Percentiles rank a stretch among this genome's conserved stretches.
Evolutionary conservation across 2,113 vertebrate species (phyloP).

Genomic region (Sminthopsis crassicaudata): DNA sequence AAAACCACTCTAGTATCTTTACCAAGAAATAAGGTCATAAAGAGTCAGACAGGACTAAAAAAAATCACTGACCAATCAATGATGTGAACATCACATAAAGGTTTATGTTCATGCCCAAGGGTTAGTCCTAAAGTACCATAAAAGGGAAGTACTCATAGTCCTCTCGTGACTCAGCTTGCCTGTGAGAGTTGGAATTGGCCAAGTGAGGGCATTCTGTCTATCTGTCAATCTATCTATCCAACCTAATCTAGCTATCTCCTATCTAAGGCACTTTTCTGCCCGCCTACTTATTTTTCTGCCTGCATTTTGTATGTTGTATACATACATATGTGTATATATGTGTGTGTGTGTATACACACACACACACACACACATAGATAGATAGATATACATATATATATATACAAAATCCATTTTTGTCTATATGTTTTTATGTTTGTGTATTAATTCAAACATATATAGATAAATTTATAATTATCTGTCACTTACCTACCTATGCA

Average conservation of each 20-base stretch:
- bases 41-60: neutral
- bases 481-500: neutral
- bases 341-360: too few relatives aligned
- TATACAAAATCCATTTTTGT: neutral
- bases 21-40: neutral
- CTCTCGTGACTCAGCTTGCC: neutral
- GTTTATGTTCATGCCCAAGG: neutral
- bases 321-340: neutral
- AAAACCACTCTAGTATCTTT: neutral
- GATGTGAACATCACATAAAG: neutral
- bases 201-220: neutral
- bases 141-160: neutral
- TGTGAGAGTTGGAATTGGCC: neutral
- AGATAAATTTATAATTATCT: neutral
- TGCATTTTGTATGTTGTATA: neutral
- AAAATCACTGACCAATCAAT: neutral
- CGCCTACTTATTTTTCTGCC: neutral
- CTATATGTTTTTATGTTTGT: neutral
- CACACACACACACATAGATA: too few relatives aligned
- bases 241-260: too few relatives aligned
- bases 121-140: neutral
- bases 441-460: neutral
- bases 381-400: too few relatives aligned
- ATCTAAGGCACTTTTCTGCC: too few relatives aligned
- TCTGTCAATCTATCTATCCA: neutral